Percentiles rank a stretch among this genome's conserved stretches.
Conservation (phyloP, 2,888 invertebrate genomes). For the Argyresthia albistria region DNA sequence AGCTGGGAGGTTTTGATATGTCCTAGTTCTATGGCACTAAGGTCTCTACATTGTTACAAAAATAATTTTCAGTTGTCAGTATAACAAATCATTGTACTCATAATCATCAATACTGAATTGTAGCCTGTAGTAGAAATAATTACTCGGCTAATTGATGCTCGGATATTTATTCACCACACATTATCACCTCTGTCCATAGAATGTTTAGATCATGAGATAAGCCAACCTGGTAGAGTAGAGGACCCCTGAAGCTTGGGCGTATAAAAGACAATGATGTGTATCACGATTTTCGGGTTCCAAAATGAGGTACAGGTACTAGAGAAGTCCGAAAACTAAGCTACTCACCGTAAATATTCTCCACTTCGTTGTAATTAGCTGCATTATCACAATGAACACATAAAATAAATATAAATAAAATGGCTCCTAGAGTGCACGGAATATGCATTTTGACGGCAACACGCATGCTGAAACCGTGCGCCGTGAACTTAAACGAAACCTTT, state of each 20-base stretch:
- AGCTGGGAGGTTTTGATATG: no score
- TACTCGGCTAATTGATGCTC: no score
- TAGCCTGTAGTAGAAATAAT: no score
- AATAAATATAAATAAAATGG: slow-evolving; percentile 72
- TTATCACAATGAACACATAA: slow-evolving; percentile 71
- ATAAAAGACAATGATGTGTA: not conserved
- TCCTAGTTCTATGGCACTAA: no score
- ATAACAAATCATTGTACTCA: no score
- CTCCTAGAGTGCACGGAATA: slow-evolving; percentile 62
- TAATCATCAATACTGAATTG: no score
- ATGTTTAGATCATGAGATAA: not conserved
- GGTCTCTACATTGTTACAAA: no score
- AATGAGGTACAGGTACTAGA: not conserved
- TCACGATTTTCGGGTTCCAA: not conserved
- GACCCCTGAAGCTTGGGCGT: not conserved
- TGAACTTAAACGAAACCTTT: slow-evolving; percentile 45
- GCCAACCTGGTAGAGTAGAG: not conserved
- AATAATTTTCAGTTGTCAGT: no score
- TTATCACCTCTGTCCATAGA: no score
- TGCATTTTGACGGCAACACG: slow-evolving; percentile 55
- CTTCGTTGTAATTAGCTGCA: slow-evolving; percentile 65
- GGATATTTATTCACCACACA: no score
- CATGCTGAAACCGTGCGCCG: slow-evolving; percentile 44
- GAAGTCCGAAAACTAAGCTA: not conserved
- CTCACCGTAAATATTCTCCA: slow-evolving; percentile 62